These are phyloP conservation scores for Festucalex cinctus DNA, from an alignment of 2,113 vertebrate genomes.

Conservation along the genomic window DNA sequence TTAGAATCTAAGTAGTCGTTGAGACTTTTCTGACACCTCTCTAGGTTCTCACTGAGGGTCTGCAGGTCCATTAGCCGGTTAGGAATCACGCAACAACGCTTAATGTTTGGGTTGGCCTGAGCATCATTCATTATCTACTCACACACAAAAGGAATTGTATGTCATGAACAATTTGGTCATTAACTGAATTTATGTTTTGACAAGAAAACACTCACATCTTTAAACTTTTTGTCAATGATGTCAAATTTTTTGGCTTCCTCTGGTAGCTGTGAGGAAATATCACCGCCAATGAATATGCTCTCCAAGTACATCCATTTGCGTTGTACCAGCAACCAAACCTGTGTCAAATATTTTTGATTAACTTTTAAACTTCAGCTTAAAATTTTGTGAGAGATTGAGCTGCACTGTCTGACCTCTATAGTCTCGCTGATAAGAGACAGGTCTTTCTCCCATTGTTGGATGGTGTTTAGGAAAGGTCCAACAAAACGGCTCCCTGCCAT, in stretches of 20 bases:
- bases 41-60: constrained; percentile 80
- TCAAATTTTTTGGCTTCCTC: constrained; percentile 94
- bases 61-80: constrained; percentile 82
- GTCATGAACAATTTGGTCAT: constrained; percentile 9
- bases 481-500: constrained; percentile 88
- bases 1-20: constrained; percentile 94
- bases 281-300: constrained; percentile 89
- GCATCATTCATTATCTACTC: constrained; percentile 88
- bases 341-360: constrained; percentile 4
- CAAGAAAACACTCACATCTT: constrained; percentile 74
- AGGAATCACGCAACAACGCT: constrained; percentile 80
- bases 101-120: constrained; percentile 79
- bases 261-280: constrained; percentile 87
- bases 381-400: neutral
- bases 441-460: constrained; percentile 87
- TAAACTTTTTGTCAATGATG: constrained; percentile 82
- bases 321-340: constrained; percentile 93
- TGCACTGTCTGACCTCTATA: constrained; percentile 79
- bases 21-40: constrained; percentile 93
- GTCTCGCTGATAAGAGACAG: constrained; percentile 90
- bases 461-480: constrained; percentile 82
- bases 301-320: constrained; percentile 98
- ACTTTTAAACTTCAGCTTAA: constrained; percentile 1
- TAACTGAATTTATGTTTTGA: neutral
- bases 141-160: neutral